These are phyloP conservation scores for Callochromis pleurospilus DNA, from an alignment of 2,113 vertebrate genomes.

Conservation along the genomic window DNA sequence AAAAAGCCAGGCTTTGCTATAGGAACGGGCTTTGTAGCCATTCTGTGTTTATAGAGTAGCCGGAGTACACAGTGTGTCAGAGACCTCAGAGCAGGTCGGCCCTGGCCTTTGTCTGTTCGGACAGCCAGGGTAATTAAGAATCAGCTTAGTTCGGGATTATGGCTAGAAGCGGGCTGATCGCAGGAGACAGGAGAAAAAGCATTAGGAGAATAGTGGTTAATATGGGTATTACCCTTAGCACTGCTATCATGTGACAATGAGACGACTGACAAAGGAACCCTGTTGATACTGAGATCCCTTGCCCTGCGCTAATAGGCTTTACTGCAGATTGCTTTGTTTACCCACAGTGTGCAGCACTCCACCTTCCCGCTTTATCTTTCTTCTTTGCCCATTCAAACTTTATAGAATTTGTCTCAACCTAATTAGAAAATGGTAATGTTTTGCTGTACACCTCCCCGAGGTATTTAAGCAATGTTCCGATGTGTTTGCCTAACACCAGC, in stretches of 20 bases:
- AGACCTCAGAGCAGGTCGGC: slow-evolving; percentile 19
- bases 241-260: slow-evolving; percentile 62
- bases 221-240: slow-evolving; percentile 65
- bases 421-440: slow-evolving; percentile 53
- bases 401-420: slow-evolving; percentile 43
- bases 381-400: slow-evolving; percentile 20
- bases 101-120: slow-evolving; percentile 45
- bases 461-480: slow-evolving; percentile 36
- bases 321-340: slow-evolving; percentile 54
- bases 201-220: slow-evolving; percentile 63
- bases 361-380: slow-evolving; percentile 37
- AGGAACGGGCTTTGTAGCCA: neutral
- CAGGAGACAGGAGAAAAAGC: slow-evolving; percentile 62
- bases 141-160: slow-evolving; percentile 65
- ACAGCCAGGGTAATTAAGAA: slow-evolving; percentile 67
- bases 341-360: neutral
- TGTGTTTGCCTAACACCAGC: slow-evolving; percentile 42
- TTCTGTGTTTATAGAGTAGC: neutral
- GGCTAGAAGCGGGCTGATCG: slow-evolving; percentile 55
- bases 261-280: slow-evolving; percentile 47
- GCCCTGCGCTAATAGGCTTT: slow-evolving; percentile 46
- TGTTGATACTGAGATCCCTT: slow-evolving; percentile 51
- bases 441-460: slow-evolving; percentile 39
- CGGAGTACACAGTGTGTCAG: neutral
- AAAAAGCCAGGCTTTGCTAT: slow-evolving; percentile 1